phyloP scores from a whole-genome alignment of 1,140 invertebrate species.

The Drosophila tristis region DNA sequence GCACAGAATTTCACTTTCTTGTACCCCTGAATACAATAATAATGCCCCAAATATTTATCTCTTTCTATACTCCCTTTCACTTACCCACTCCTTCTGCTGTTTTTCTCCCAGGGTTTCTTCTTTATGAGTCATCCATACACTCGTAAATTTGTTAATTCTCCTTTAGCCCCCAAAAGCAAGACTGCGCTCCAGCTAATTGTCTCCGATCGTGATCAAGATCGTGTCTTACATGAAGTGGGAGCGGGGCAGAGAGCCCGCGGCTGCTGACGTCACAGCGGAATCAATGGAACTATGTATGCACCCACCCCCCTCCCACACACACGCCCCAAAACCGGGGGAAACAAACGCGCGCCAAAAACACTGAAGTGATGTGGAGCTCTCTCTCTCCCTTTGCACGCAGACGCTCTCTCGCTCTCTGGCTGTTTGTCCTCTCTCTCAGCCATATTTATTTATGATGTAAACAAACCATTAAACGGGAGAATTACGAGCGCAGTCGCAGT shows the following conservation, averaged over 20 bases:
- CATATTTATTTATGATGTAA: slow-evolving; percentile 84
- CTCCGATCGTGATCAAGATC: slow-evolving; percentile 48
- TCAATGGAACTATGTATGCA: slow-evolving; percentile 5
- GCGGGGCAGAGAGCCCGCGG: background rate
- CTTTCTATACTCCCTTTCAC: too few species aligned
- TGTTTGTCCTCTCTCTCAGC: slow-evolving; percentile 58
- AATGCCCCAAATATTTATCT: too few species aligned
- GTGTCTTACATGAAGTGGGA: slow-evolving; percentile 43
- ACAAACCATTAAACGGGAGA: slow-evolving; percentile 83
- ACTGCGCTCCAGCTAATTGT: slow-evolving; percentile 40
- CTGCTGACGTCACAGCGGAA: slow-evolving; percentile 41
- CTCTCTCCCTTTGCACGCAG: slow-evolving; percentile 39
- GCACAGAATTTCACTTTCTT: too few species aligned
- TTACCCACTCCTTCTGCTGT: background rate
- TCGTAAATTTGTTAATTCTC: slow-evolving; percentile 28
- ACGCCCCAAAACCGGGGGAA: background rate
- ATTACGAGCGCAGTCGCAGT: slow-evolving; percentile 81
- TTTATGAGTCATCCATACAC: slow-evolving; percentile 19
- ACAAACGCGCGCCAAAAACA: slow-evolving; percentile 69
- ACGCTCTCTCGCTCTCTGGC: slow-evolving; percentile 25
- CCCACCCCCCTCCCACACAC: background rate
- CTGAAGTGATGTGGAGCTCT: slow-evolving; percentile 15
- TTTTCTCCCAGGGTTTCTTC: background rate
- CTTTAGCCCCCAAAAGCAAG: slow-evolving; percentile 14
- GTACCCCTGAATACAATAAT: too few species aligned